Percentiles rank a stretch among this genome's conserved stretches.
phyloP scores from a whole-genome alignment of 2,888 invertebrate genomes.

The Scrobipalpa costella region DNA sequence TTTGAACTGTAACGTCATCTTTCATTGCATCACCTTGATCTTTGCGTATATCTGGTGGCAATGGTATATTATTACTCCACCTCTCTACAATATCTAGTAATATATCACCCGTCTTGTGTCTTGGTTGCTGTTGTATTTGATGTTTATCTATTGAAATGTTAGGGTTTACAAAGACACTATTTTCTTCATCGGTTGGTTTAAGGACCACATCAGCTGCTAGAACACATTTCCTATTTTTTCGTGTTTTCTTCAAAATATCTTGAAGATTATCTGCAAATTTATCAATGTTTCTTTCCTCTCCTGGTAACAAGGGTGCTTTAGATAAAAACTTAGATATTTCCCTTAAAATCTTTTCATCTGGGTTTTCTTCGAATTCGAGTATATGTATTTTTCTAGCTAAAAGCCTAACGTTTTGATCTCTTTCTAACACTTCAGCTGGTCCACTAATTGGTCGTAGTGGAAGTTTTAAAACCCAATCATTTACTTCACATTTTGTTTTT shows the following conservation, averaged over 20 bases:
- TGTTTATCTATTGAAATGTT: background rate
- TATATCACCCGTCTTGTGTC: slow-evolving; percentile 46
- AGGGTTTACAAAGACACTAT: slow-evolving; percentile 11
- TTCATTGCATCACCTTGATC: slow-evolving; percentile 41
- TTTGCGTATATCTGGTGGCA: slow-evolving; percentile 38
- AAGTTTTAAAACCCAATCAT: slow-evolving; percentile 55
- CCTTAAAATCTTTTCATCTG: slow-evolving; percentile 47
- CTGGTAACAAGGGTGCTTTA: slow-evolving; percentile 49
- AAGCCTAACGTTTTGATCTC: slow-evolving; percentile 52
- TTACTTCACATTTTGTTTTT: slow-evolving; percentile 60
- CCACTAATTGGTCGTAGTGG: slow-evolving; percentile 45
- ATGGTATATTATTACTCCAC: slow-evolving; percentile 57
- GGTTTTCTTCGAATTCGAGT: slow-evolving; percentile 48
- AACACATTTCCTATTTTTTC: slow-evolving; percentile 46
- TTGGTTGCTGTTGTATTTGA: slow-evolving; percentile 31
- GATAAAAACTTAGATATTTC: slow-evolving; percentile 56
- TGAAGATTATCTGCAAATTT: slow-evolving; percentile 45
- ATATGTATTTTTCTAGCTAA: slow-evolving; percentile 55
- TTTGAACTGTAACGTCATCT: slow-evolving; percentile 49
- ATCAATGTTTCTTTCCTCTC: slow-evolving; percentile 39
- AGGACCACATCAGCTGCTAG: background rate
- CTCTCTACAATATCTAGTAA: slow-evolving; percentile 51
- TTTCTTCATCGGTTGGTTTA: background rate
- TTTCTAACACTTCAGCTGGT: slow-evolving; percentile 46
- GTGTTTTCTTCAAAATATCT: slow-evolving; percentile 46